Percentiles rank a stretch among this genome's conserved stretches.
These are phyloP conservation scores for Mormyrops attenuatus DNA, from an alignment of 2,797 vertebrate genomes.

Conservation along the genomic window DNA sequence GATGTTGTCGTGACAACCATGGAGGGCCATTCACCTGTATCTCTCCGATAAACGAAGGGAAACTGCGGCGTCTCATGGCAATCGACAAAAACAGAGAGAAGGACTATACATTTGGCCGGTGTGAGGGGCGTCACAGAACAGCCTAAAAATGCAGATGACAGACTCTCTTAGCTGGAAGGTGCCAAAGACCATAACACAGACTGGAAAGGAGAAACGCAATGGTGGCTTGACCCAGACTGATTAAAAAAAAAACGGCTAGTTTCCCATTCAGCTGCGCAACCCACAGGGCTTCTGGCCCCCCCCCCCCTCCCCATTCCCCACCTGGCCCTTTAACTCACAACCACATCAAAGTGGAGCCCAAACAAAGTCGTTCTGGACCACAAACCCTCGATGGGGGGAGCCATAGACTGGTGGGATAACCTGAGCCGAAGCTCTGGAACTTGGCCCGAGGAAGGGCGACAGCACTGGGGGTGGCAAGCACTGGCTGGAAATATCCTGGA, in stretches of 20 bases:
- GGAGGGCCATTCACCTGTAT: not conserved
- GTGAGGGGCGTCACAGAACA: not conserved
- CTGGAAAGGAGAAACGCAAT: not conserved
- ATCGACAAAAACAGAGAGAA: not conserved
- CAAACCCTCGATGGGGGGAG: not conserved
- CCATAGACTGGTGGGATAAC: not conserved
- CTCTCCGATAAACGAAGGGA: not conserved
- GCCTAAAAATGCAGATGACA: not conserved
- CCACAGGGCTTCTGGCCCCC: not conserved
- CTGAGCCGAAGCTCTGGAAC: not conserved
- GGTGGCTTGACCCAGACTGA: not conserved
- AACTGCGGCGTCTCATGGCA: not conserved
- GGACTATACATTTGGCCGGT: not conserved
- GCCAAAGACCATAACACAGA: not conserved
- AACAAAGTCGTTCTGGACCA: constrained; percentile 9
- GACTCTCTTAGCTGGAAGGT: not conserved
- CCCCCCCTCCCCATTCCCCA: not conserved
- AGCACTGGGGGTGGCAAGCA: not conserved
- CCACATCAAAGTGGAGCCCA: constrained; percentile 13
- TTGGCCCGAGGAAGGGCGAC: constrained; percentile 17
- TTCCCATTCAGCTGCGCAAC: not conserved
- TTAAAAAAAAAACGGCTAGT: not conserved
- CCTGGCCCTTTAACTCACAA: not conserved
- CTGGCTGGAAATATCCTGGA: constrained; percentile 26
- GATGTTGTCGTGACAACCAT: not conserved